A percentile compares a stretch with the other conserved stretches of the same genome.
These are phyloP conservation scores for Psettodes erumei DNA, from an alignment of 2,113 vertebrate genomes.

Conservation along the genomic window DNA sequence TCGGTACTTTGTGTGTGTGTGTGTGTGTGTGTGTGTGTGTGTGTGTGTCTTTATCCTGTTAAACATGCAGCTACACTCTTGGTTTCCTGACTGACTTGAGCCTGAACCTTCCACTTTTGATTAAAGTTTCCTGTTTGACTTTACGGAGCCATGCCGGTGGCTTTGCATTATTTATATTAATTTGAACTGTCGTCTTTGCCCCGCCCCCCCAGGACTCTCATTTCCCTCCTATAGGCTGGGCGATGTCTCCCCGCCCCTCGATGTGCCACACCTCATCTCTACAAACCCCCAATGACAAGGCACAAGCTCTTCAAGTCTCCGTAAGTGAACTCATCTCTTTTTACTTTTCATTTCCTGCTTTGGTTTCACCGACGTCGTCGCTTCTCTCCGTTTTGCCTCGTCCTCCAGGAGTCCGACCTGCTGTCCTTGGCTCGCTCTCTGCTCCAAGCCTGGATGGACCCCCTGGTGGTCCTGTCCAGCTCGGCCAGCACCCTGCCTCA, in stretches of 20 bases:
- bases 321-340: slow-evolving; percentile 53
- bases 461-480: slow-evolving; percentile 71
- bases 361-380: not conserved
- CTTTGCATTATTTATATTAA: too few relatives aligned
- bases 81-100: not conserved
- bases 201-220: slow-evolving; percentile 74
- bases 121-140: too few relatives aligned
- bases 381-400: not conserved
- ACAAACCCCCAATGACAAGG: slow-evolving; percentile 82
- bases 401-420: slow-evolving; percentile 76
- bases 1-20: slow-evolving; percentile 59
- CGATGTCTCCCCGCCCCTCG: slow-evolving; percentile 74
- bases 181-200: too few relatives aligned
- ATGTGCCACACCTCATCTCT: slow-evolving; percentile 85
- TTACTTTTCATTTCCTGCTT: slow-evolving; percentile 1
- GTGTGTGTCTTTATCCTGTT: not conserved
- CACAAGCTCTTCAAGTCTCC: slow-evolving; percentile 79
- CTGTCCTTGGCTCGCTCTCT: slow-evolving; percentile 82
- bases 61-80: not conserved
- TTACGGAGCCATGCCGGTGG: too few relatives aligned
- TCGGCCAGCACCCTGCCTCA: slow-evolving; percentile 74
- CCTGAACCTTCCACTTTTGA: too few relatives aligned
- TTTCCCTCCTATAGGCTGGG: slow-evolving; percentile 70
- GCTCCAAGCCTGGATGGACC: slow-evolving; percentile 81
- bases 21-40: slow-evolving; percentile 1